Evolutionary conservation across 2,888 invertebrate species (phyloP).

Genomic region (Diarsia rubi): DNA sequence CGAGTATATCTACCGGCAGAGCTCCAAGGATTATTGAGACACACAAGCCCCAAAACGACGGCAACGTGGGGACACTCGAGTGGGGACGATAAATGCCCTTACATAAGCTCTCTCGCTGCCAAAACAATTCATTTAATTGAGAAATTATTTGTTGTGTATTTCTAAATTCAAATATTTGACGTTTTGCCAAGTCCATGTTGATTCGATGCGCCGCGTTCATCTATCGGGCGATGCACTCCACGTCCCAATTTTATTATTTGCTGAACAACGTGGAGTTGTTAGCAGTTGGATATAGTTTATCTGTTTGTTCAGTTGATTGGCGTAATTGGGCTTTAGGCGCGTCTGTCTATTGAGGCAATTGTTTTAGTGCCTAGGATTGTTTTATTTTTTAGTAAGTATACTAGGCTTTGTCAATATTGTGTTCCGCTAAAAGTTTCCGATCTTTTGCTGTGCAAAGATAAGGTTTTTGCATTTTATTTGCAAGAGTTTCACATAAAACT

Average conservation of each 20-base stretch:
- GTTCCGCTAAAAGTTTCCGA: neutral
- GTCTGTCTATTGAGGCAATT: constrained; percentile 24
- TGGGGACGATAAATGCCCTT: constrained; percentile 51
- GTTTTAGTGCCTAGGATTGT: constrained; percentile 18
- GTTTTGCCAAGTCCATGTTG: constrained; percentile 67
- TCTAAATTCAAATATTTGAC: constrained; percentile 70
- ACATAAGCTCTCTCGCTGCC: constrained; percentile 55
- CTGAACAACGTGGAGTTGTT: constrained; percentile 43
- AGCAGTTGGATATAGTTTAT: constrained; percentile 56
- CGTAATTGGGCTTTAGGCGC: constrained; percentile 38
- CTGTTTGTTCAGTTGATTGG: constrained; percentile 57
- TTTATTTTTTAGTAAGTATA: constrained; percentile 7
- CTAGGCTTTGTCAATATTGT: neutral
- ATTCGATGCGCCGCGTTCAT: constrained; percentile 63
- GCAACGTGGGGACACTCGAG: too few relatives aligned
- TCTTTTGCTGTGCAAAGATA: neutral
- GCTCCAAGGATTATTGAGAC: too few relatives aligned
- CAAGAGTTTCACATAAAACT: constrained; percentile 25
- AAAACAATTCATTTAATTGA: constrained; percentile 63
- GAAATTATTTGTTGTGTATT: constrained; percentile 67
- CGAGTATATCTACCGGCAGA: too few relatives aligned
- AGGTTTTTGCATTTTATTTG: constrained; percentile 17
- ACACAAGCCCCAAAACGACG: too few relatives aligned
- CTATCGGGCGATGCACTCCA: constrained; percentile 78
- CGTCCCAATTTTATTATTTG: constrained; percentile 73